phyloP scores from a whole-genome alignment of 2,888 invertebrate genomes.

The Drosophila eohydei region DNA sequence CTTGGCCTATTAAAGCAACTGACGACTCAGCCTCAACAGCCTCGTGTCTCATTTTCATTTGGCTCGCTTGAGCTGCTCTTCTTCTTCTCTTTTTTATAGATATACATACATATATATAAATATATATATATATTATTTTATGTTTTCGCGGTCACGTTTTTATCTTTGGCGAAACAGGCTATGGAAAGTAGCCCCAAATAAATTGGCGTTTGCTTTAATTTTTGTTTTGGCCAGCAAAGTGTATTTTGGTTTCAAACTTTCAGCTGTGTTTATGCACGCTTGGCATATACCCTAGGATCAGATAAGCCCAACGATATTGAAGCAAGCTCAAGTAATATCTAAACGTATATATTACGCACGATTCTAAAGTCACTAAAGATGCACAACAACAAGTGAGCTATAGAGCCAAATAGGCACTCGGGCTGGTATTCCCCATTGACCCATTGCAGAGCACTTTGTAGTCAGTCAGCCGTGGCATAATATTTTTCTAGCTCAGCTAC shows the following conservation, averaged over 20 bases:
- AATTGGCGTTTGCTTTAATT: slow-evolving; percentile 56
- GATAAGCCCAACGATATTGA: neutral
- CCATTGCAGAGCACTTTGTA: slow-evolving; percentile 3
- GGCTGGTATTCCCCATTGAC: neutral
- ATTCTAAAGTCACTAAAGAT: no score
- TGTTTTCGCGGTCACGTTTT: slow-evolving; percentile 78
- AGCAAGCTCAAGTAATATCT: no score
- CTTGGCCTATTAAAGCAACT: slow-evolving; percentile 53
- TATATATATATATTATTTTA: slow-evolving; percentile 36
- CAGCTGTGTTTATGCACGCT: neutral
- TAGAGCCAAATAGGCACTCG: no score
- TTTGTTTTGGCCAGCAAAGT: slow-evolving; percentile 28
- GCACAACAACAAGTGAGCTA: no score
- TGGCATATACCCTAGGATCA: slow-evolving; percentile 10
- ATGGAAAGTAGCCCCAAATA: slow-evolving; percentile 36
- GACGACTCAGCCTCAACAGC: slow-evolving; percentile 23
- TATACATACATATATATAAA: neutral
- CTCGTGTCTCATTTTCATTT: slow-evolving; percentile 50
- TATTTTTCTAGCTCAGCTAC: slow-evolving; percentile 9
- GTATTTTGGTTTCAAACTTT: slow-evolving; percentile 15
- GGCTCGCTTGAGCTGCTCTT: slow-evolving; percentile 29
- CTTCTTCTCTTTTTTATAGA: neutral
- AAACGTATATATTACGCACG: no score
- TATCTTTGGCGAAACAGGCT: slow-evolving; percentile 62
- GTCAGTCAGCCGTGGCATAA: neutral